phyloP scores from a whole-genome alignment of 2,797 vertebrate species.

The Onychomys leucogaster region DNA sequence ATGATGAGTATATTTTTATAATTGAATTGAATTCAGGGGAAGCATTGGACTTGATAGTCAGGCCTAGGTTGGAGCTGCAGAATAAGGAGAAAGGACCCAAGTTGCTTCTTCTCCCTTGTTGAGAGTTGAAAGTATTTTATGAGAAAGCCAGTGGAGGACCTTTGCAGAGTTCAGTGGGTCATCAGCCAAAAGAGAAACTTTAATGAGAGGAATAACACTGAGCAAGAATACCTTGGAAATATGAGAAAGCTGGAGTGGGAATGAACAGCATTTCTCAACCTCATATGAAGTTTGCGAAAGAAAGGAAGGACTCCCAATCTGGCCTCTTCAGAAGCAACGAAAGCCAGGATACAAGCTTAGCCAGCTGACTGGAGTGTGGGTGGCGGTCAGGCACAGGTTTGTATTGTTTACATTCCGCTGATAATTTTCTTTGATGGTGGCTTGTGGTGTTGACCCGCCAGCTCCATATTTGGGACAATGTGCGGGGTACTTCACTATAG shows the following conservation, averaged over 20 bases:
- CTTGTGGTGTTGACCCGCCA: constrained; percentile 2
- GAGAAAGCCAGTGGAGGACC: neutral
- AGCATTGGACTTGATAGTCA: neutral
- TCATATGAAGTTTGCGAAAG: neutral
- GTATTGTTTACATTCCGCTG: neutral
- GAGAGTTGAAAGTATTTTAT: neutral
- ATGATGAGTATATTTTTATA: constrained; percentile 7
- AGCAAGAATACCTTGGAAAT: neutral
- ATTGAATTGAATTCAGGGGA: constrained; percentile 27
- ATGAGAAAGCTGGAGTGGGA: neutral
- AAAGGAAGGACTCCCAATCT: neutral
- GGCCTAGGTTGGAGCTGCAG: neutral
- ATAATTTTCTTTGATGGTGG: neutral
- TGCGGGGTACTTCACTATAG: neutral
- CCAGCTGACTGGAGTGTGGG: neutral
- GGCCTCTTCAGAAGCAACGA: neutral
- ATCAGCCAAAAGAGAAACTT: neutral
- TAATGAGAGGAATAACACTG: neutral
- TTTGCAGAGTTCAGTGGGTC: neutral
- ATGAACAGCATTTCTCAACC: neutral
- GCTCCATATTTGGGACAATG: neutral
- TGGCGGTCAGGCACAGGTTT: neutral
- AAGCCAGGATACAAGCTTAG: neutral
- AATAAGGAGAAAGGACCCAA: neutral
- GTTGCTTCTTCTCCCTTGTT: neutral